Base-by-base conservation (phyloP, 1,140 invertebrate species). In the Schmidtea mediterranea region DNA sequence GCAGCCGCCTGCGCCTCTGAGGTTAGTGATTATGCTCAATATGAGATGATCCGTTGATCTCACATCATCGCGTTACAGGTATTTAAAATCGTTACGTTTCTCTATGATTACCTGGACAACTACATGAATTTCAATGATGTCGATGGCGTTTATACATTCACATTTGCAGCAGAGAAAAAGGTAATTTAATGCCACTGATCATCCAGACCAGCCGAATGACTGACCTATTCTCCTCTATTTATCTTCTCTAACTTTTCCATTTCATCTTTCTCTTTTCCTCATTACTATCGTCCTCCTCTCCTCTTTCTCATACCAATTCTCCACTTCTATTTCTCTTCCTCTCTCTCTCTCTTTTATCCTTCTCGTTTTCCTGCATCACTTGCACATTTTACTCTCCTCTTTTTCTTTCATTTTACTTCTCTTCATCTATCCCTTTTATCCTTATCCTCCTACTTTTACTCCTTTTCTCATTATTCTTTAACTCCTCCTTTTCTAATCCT, bases 91-190 rank as follows among this genome's bases (percentile, higher is more conserved):
- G 43, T 53, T 24, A 51, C 46, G 3, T 82, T 77, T 53, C 89
- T 83, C 56, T 84, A 78, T 55, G 69, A 74, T 3, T 76, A 77
- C 32, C 72, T 98, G 58, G 80, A 84, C 59, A 97, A 97, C 69
- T 95, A 92, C 59, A 78, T 95, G 74, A 82, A 94, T 32, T 80
- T 97, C 53, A 95, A 89, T 61, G 82, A 97, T 69, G 70, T 80
- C 1, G 83, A 94, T 59, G 89, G 89, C 10, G 80, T 95, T 47
- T 95, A 94, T 58, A 82, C 83, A 0, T 90, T 86, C 57, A 84
- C 82, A 24, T 94, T 90, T 62, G 77, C 81, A 66, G 79, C 83
- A 0, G 84, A 92, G 57, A 79, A 73, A 56, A 73, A 73, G 59
- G 70, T 72, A 52, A 54, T 50, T 58, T 58, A n/a, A n/a, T n/a